phyloP scores from a whole-genome alignment of 2,797 vertebrate species.

The Rhinogobio ventralis region DNA sequence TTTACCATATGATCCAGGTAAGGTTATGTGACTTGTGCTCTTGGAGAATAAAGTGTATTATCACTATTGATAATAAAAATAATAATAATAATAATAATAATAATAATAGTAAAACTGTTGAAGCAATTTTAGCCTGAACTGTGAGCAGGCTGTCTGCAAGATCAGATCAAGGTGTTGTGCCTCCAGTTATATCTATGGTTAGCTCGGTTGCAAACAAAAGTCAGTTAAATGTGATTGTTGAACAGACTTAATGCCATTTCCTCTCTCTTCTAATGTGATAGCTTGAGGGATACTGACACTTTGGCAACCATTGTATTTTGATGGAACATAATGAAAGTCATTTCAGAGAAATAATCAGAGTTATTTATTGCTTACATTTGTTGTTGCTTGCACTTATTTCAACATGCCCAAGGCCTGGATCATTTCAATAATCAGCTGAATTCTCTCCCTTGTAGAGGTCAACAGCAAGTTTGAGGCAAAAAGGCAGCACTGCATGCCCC shows the following conservation, averaged over 20 bases:
- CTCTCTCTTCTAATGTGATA: slow-evolving; percentile 34
- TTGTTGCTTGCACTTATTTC: slow-evolving; percentile 41
- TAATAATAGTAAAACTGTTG: not conserved
- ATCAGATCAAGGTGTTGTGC: slow-evolving; percentile 61
- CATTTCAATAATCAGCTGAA: slow-evolving; percentile 50
- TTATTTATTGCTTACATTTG: slow-evolving; percentile 40
- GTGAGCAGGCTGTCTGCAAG: slow-evolving; percentile 41
- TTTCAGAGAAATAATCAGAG: slow-evolving; percentile 29
- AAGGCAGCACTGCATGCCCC: slow-evolving; percentile 41
- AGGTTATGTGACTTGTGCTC: not conserved
- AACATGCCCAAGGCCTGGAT: slow-evolving; percentile 35
- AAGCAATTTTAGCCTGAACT: slow-evolving; percentile 31
- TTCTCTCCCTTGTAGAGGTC: slow-evolving; percentile 49
- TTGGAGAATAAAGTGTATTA: not conserved
- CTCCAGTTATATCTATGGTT: slow-evolving; percentile 42
- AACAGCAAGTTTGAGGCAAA: slow-evolving; percentile 43
- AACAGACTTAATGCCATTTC: slow-evolving; percentile 49
- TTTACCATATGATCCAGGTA: slow-evolving; percentile 1
- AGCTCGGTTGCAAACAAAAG: slow-evolving; percentile 46
- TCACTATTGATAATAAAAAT: too few species aligned
- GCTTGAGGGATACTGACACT: slow-evolving; percentile 42
- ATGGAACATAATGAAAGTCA: slow-evolving; percentile 35
- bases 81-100: not conserved
- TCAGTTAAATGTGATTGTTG: slow-evolving; percentile 54
- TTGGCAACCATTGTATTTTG: slow-evolving; percentile 33